Evolutionary conservation across 2,113 vertebrate species (phyloP).

Genomic region (Megaleporinus macrocephalus): DNA sequence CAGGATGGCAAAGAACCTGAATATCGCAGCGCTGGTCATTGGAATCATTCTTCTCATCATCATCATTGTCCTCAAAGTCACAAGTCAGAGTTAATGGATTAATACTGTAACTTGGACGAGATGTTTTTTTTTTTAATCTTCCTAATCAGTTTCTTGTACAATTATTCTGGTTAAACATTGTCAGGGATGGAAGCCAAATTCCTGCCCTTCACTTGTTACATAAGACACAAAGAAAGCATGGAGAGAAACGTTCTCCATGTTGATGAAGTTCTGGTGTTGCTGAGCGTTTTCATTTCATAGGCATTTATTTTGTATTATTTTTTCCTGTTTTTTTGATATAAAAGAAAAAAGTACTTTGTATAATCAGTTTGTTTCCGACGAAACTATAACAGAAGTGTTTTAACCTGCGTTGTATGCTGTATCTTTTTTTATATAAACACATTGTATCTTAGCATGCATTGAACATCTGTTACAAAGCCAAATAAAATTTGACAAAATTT

Average conservation of each 20-base stretch:
- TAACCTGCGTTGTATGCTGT: neutral
- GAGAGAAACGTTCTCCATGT: neutral
- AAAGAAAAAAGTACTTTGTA: neutral
- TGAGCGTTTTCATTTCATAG: neutral
- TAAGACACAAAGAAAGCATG: neutral
- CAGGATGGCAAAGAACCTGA: constrained; percentile 50
- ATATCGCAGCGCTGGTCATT: constrained; percentile 44
- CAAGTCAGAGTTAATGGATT: neutral
- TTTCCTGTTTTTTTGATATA: neutral
- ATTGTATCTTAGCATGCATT: neutral
- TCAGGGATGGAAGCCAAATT: neutral
- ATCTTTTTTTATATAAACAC: neutral
- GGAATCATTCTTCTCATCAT: constrained; percentile 38
- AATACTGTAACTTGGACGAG: neutral
- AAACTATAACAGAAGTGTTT: neutral
- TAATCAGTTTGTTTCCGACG: neutral
- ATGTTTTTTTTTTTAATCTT: neutral
- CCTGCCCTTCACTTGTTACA: neutral
- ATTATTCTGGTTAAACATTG: neutral
- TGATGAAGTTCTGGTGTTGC: neutral
- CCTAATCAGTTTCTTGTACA: neutral
- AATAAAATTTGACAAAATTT: neutral
- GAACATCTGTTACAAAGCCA: neutral
- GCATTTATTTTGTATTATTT: neutral
- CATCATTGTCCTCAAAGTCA: neutral